phyloP scores from a whole-genome alignment of 2,888 invertebrate species.

The Drepanosiphum platanoidis region DNA sequence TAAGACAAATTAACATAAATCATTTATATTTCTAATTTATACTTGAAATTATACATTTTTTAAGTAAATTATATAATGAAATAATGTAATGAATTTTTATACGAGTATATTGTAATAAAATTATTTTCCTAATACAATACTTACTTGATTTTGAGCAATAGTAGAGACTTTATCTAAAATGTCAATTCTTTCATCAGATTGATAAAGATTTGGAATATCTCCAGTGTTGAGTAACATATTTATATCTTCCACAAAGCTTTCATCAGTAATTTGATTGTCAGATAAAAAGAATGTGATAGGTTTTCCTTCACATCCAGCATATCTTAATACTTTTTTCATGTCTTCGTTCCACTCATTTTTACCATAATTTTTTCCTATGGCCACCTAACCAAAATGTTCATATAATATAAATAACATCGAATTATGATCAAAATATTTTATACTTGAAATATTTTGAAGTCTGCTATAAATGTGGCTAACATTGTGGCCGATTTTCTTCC shows the following conservation, averaged over 20 bases:
- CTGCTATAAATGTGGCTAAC: constrained; percentile 74
- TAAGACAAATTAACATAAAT: too few relatives aligned
- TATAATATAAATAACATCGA: background rate
- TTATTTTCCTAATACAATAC: too few relatives aligned
- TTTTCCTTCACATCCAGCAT: constrained; percentile 86
- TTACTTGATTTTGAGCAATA: constrained; percentile 80
- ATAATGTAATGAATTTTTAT: too few relatives aligned
- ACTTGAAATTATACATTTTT: too few relatives aligned
- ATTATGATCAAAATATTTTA: background rate
- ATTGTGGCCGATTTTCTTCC: constrained; percentile 88
- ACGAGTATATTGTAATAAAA: too few relatives aligned
- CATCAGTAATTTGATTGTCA: constrained; percentile 87
- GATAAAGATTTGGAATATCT: constrained; percentile 92
- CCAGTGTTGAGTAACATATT: constrained; percentile 93
- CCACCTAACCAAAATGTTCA: constrained; percentile 71
- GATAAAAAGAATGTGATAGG: constrained; percentile 88
- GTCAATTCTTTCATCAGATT: constrained; percentile 89
- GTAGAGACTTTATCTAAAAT: constrained; percentile 92
- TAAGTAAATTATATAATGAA: too few relatives aligned
- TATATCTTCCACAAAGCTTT: constrained; percentile 92
- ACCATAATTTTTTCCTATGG: constrained; percentile 85
- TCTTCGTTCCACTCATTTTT: constrained; percentile 92
- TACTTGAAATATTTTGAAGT: constrained; percentile 57
- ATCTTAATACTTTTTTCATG: constrained; percentile 81
- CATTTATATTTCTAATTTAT: too few relatives aligned